phyloP scores from a whole-genome alignment of 1,140 invertebrate genomes.

The Pararge aegeria region DNA sequence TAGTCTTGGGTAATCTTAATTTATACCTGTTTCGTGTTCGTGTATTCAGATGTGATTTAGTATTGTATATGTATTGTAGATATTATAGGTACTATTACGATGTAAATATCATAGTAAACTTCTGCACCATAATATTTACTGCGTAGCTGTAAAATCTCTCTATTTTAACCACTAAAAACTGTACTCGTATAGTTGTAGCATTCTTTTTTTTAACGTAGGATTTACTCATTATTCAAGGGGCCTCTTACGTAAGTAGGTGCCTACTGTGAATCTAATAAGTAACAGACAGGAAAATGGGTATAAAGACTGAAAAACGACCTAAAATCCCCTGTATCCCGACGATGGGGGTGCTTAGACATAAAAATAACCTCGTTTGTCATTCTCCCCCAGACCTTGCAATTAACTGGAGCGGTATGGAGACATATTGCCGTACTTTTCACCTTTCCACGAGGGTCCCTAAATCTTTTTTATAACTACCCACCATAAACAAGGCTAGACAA shows the following conservation, averaged over 20 bases:
- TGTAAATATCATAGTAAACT: too few species aligned
- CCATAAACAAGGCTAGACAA: conserved; percentile 38
- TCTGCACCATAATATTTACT: too few species aligned
- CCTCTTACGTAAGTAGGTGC: background rate
- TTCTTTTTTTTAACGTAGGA: too few species aligned
- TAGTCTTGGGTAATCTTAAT: too few species aligned
- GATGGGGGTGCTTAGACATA: conserved; percentile 28
- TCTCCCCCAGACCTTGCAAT: conserved; percentile 37
- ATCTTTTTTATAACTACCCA: conserved; percentile 39
- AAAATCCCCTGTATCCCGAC: conserved; percentile 14
- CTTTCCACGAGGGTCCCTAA: conserved; percentile 27
- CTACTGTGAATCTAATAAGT: background rate
- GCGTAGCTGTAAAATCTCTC: too few species aligned
- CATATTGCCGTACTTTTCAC: conserved; percentile 36
- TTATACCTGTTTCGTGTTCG: too few species aligned
- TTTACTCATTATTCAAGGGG: background rate
- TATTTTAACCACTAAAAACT: too few species aligned
- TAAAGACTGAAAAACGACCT: conserved; percentile 17
- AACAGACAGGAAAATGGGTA: conserved; percentile 13
- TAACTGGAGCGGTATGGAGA: conserved; percentile 29
- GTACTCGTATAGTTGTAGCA: too few species aligned
- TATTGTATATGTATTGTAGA: too few species aligned
- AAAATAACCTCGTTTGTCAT: conserved; percentile 36
- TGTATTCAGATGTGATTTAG: too few species aligned
- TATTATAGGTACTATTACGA: too few species aligned